phyloP scores from a whole-genome alignment of 1,140 invertebrate species.

The Lordiphosa mommai region DNA sequence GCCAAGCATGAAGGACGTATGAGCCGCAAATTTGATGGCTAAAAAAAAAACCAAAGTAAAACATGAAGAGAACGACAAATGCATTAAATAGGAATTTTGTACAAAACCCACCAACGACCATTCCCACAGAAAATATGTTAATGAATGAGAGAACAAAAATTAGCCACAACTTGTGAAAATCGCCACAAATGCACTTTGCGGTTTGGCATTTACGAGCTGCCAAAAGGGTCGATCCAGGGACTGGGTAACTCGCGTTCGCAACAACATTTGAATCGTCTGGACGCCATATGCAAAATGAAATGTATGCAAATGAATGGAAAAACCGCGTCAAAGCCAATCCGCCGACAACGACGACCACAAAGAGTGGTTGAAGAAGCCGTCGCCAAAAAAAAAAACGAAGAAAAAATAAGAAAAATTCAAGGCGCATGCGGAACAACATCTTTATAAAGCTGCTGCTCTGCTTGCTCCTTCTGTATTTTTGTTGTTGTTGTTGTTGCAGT shows the following conservation, averaged over 20 bases:
- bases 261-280: conserved; percentile 49
- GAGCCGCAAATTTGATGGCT: conserved; percentile 54
- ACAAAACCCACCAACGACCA: conserved; percentile 19
- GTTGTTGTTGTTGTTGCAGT: conserved; percentile 7
- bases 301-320: conserved; percentile 74
- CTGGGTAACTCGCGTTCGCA: conserved; percentile 61
- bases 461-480: not conserved
- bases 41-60: conserved; percentile 43
- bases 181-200: conserved; percentile 72
- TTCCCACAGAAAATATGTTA: conserved; percentile 49
- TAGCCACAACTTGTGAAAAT: conserved; percentile 72
- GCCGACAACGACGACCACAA: conserved; percentile 36
- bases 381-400: conserved; percentile 22
- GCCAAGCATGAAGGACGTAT: conserved; percentile 54
- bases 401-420: conserved; percentile 8
- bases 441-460: conserved; percentile 49
- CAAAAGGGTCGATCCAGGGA: conserved; percentile 41
- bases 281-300: conserved; percentile 59
- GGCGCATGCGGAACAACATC: conserved; percentile 66
- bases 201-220: conserved; percentile 66
- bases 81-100: not conserved
- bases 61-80: conserved; percentile 10
- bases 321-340: conserved; percentile 72
- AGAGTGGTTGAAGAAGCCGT: conserved; percentile 9
- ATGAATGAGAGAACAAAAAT: conserved; percentile 59